Percentiles rank a stretch among this genome's conserved stretches.
Conservation (phyloP, 2,797 vertebrate genomes). For the Naso thynnoides region DNA sequence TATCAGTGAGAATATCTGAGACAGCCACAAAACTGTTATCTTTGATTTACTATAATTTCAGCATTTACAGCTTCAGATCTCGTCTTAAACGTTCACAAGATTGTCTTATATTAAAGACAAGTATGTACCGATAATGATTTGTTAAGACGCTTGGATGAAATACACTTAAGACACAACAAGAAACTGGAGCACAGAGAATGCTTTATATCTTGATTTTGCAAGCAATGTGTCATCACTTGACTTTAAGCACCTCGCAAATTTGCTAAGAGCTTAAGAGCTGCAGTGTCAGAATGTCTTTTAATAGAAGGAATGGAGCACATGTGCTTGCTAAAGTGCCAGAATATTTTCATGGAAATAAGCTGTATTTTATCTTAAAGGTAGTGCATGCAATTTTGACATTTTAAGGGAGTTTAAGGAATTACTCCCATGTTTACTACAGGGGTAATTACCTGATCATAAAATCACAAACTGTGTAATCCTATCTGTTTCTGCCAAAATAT, state of each 20-base stretch:
- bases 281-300: not conserved
- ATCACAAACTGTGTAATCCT: not conserved
- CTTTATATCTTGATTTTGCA: not conserved
- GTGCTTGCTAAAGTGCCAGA: not conserved
- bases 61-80: no score
- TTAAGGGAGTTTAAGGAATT: not conserved
- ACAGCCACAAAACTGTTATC: no score
- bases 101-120: not conserved
- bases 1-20: no score
- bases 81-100: not conserved
- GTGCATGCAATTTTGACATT: not conserved
- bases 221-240: constrained; percentile 9
- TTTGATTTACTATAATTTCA: no score
- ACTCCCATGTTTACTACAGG: not conserved
- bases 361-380: not conserved
- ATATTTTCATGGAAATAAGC: not conserved
- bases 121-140: not conserved
- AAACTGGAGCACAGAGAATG: not conserved
- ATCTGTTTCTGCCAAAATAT: not conserved
- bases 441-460: not conserved
- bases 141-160: not conserved
- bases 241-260: not conserved
- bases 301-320: not conserved
- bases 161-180: not conserved
- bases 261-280: not conserved